Conservation (phyloP, 2,797 vertebrate genomes). For the Sciaenops ocellatus region DNA sequence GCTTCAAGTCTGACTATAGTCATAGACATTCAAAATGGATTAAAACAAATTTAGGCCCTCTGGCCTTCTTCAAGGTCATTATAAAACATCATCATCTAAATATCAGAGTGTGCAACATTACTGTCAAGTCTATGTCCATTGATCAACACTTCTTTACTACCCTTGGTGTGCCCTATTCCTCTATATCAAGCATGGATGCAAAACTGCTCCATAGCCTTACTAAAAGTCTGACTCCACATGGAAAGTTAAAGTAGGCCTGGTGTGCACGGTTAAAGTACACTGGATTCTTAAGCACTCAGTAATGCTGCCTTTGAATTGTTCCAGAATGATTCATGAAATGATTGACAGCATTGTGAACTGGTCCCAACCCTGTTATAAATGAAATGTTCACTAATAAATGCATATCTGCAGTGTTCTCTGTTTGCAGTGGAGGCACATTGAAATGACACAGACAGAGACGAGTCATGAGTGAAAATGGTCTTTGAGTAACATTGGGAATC, state of each 20-base stretch:
- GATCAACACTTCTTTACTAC: too few species aligned
- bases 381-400: slow-evolving; percentile 6
- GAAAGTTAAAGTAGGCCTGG: neutral
- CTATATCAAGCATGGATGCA: neutral
- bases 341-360: slow-evolving; percentile 46
- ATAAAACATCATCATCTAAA: too few species aligned
- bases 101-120: too few species aligned
- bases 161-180: too few species aligned
- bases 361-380: slow-evolving; percentile 16
- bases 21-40: too few species aligned
- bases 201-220: neutral
- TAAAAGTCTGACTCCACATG: neutral
- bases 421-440: slow-evolving; percentile 58
- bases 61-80: too few species aligned
- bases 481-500: neutral
- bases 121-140: too few species aligned
- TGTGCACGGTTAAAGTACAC: neutral
- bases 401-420: slow-evolving; percentile 13
- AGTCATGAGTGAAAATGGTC: neutral
- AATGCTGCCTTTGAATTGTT: neutral
- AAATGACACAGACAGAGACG: slow-evolving; percentile 31
- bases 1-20: too few species aligned
- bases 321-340: slow-evolving; percentile 23
- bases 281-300: neutral
- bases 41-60: too few species aligned